phyloP scores from a whole-genome alignment of 92 coral and sea anemone genomes.

The Metridium senile region DNA sequence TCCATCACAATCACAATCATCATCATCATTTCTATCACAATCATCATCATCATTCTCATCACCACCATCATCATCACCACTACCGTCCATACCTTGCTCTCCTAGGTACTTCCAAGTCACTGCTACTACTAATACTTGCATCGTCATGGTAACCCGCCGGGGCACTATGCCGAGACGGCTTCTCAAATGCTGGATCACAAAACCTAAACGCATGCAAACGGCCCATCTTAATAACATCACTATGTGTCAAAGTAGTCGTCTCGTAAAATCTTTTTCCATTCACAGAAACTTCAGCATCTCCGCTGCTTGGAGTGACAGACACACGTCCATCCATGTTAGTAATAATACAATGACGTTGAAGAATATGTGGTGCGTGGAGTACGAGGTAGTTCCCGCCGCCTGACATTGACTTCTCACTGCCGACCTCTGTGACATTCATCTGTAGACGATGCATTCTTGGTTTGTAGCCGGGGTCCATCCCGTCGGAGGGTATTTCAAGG shows the following conservation, averaged over 20 bases:
- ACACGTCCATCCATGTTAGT: conserved; percentile 85
- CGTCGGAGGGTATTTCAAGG: conserved; percentile 72
- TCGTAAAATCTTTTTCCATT: conserved; percentile 80
- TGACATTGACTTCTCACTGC: conserved; percentile 80
- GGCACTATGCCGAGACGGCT: conserved; percentile 51
- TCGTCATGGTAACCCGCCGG: conserved; percentile 43
- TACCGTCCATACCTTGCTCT: conserved; percentile 13
- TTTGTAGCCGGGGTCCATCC: conserved; percentile 56
- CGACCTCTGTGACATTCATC: conserved; percentile 88
- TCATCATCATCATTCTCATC: not conserved
- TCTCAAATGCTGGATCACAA: conserved; percentile 82
- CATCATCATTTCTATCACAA: not conserved
- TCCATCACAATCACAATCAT: not conserved
- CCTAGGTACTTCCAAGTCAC: conserved; percentile 55
- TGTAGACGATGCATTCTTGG: conserved; percentile 66
- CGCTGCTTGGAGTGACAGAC: conserved; percentile 70
- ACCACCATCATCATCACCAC: not conserved
- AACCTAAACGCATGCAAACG: conserved; percentile 64
- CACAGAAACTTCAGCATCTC: conserved; percentile 80
- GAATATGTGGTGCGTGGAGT: conserved; percentile 67
- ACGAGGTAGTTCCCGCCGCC: conserved; percentile 65
- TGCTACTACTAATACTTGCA: conserved; percentile 64
- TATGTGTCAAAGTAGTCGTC: conserved; percentile 71
- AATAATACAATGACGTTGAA: conserved; percentile 81
- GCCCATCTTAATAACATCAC: conserved; percentile 73